phyloP scores from a whole-genome alignment of 2,113 vertebrate genomes.

The Heteronetta atricapilla region DNA sequence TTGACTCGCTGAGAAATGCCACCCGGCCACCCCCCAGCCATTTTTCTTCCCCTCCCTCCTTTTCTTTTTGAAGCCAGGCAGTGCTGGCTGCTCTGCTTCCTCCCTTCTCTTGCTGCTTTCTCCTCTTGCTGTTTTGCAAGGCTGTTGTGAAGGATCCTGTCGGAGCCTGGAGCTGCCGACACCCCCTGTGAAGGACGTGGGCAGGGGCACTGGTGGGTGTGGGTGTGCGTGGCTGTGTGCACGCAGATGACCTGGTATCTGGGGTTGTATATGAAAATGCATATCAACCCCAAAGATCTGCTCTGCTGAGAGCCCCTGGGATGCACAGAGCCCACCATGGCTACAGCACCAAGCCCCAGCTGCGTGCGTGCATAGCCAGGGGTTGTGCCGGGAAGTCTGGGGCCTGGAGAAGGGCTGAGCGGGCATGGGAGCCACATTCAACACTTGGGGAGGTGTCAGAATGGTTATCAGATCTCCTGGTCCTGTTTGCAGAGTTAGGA shows the following conservation, averaged over 20 bases:
- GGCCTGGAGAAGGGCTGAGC: no score
- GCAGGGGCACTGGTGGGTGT: not conserved
- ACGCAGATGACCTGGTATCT: fast-evolving
- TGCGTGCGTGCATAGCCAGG: no score
- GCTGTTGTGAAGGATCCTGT: fast-evolving
- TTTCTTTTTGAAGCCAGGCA: not conserved
- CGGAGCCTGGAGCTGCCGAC: fast-evolving
- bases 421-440: no score
- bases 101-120: not conserved
- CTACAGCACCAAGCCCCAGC: no score
- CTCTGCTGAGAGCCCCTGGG: no score
- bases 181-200: not conserved
- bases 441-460: no score
- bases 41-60: not conserved
- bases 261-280: not conserved
- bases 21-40: not conserved
- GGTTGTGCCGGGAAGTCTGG: no score
- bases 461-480: no score
- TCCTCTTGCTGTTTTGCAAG: not conserved
- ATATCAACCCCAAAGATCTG: no score
- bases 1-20: not conserved
- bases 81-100: not conserved
- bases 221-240: fast-evolving
- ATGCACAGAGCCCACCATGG: no score
- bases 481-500: no score